phyloP scores from a whole-genome alignment of 2,113 vertebrate species.

The Acinonyx jubatus region DNA sequence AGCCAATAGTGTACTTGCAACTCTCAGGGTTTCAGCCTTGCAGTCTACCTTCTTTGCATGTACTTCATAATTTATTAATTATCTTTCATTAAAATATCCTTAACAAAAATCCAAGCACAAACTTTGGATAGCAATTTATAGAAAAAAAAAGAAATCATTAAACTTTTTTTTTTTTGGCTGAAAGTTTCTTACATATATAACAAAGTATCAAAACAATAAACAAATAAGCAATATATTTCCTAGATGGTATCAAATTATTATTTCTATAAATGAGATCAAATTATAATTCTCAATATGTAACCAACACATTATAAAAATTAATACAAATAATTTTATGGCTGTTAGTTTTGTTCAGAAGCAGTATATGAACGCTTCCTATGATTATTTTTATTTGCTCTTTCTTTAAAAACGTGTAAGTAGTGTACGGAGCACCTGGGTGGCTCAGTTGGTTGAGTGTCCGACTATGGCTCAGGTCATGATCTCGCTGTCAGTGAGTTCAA shows the following conservation, averaged over 20 bases:
- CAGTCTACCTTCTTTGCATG: not conserved
- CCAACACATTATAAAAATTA: not conserved
- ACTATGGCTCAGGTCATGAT: no score
- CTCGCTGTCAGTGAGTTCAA: no score
- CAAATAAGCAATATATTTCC: not conserved
- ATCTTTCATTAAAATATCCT: not conserved
- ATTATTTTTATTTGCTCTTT: not conserved
- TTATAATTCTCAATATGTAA: not conserved
- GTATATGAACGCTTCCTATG: not conserved
- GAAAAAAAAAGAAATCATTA: not conserved
- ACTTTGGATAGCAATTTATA: not conserved
- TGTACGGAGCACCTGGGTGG: no score
- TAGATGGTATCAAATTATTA: not conserved
- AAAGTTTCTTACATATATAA: not conserved
- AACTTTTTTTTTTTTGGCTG: not conserved
- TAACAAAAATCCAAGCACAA: not conserved
- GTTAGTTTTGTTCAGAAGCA: not conserved
- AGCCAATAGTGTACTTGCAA: not conserved
- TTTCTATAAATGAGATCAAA: not conserved
- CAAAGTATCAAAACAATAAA: not conserved
- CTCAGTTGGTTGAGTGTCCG: no score
- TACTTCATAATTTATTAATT: not conserved
- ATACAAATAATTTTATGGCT: not conserved
- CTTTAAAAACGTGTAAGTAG: not conserved
- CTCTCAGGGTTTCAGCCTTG: not conserved